A percentile compares a stretch with the other conserved stretches of the same genome.
Evolutionary conservation across 2,113 vertebrate genomes (phyloP).

Genomic region (Chlorocebus sabaeus): DNA sequence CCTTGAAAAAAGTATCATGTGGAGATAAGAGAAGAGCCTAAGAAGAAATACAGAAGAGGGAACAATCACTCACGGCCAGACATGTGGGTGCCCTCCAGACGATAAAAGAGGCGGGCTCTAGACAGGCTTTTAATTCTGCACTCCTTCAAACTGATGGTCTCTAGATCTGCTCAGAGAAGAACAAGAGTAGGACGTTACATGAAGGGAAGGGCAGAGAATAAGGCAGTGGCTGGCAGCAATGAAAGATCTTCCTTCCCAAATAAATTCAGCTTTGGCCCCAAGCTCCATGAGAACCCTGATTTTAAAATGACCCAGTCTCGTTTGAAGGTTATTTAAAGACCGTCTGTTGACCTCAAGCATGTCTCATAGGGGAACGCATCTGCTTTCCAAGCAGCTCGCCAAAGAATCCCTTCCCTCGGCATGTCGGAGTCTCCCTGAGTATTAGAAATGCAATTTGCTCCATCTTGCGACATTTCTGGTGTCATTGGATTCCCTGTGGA

Average conservation of each 20-base stretch:
- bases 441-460: background rate
- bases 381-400: background rate
- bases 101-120: background rate
- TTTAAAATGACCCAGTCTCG: background rate
- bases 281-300: background rate
- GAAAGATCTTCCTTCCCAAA: background rate
- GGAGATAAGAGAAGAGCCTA: background rate
- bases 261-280: background rate
- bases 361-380: background rate
- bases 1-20: background rate
- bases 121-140: background rate
- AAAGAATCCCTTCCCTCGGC: background rate
- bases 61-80: background rate
- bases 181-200: background rate
- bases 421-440: background rate
- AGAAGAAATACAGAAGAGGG: background rate
- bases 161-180: background rate
- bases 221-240: background rate
- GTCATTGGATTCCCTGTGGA: background rate
- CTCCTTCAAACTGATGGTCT: background rate
- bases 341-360: background rate
- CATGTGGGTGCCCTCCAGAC: background rate
- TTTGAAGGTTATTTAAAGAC: background rate
- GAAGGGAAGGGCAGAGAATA: background rate
- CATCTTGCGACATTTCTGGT: background rate